Base-by-base conservation (phyloP, 2,113 vertebrate genomes). In the Neolamprologus longior region DNA sequence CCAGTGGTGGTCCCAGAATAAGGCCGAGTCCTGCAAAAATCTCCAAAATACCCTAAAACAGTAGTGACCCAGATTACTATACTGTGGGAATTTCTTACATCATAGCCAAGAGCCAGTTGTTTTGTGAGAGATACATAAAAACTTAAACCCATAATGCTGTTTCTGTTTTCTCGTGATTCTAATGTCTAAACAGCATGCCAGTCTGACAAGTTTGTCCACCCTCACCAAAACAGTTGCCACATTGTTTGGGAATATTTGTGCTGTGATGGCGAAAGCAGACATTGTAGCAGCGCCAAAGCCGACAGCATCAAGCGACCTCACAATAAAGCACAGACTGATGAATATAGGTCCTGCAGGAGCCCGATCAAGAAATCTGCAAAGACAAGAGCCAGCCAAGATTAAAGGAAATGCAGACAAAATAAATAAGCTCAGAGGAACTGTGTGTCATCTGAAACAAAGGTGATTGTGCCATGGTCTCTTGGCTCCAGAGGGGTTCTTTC, bases 191-290 rank as follows among this genome's bases (percentile, higher is more conserved):
- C 54, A 92, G 63, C 89, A 94, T 90, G 66, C 90, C 86, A 88
- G 17, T 35, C 12, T 86, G 83, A 93, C 52, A 87, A 82, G 45
- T 42, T 42, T 37, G 78, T 90, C 86, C 50, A 68, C 87, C 96
- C 97, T 96, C 96, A 99, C 98, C 97, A 99, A 2, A 55, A 99
- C 97, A 89, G 98, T 99, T 3, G 98, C 98, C 94, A 99, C 97
- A 81, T 97, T 98, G 93, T 96, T 95, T 26, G 98, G 98, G 94
- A 99, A 99, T 47, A 97, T 95, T 88, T 98, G 96, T 24, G 96
- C 97, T 3, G 98, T 96, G 33, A 99, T 95, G 7, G 99, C 97
- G 89, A 97, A 98, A 0, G 98, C 97, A 0, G 98, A 97, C 1
- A 97, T 99, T 57, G 96, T 96, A 2, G 97, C 96, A 26, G 96